Evolutionary conservation across 2,113 vertebrate genomes (phyloP).

Genomic region (Cyphomyrus plagiostoma): DNA sequence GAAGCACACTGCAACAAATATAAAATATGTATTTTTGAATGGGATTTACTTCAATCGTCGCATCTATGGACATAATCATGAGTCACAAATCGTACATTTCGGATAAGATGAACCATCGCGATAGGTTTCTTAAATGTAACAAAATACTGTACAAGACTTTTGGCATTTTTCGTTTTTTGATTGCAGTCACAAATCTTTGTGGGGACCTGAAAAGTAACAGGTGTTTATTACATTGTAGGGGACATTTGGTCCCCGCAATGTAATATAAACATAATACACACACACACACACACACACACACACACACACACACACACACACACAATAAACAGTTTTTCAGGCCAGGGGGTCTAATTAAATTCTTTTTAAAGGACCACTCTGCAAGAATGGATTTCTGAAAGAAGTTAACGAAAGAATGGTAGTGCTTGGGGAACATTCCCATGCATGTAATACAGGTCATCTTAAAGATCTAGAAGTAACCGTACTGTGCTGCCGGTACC

Average conservation of each 20-base stretch:
- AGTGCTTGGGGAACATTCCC: neutral
- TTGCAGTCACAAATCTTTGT: no score
- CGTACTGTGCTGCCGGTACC: neutral
- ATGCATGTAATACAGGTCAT: neutral
- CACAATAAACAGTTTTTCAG: neutral
- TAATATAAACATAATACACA: neutral
- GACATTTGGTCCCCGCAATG: no score
- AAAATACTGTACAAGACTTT: no score
- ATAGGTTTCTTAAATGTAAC: neutral
- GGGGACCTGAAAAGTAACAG: no score
- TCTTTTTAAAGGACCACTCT: neutral
- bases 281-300: no score
- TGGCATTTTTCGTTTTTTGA: no score
- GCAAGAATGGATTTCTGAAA: neutral
- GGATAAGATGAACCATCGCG: neutral
- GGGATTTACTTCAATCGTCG: neutral
- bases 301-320: neutral
- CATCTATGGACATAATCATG: neutral
- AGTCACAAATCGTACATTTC: neutral
- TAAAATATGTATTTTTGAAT: slow-evolving; percentile 14
- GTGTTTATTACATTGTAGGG: no score
- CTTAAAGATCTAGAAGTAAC: slow-evolving; percentile 11
- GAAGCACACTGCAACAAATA: neutral
- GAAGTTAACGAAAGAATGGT: neutral
- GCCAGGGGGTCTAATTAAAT: neutral